Evolutionary conservation across 2,888 invertebrate species (phyloP), one percentile per base, ranked within the genome.

Genomic region (Ichneumoninae sp.): DNA sequence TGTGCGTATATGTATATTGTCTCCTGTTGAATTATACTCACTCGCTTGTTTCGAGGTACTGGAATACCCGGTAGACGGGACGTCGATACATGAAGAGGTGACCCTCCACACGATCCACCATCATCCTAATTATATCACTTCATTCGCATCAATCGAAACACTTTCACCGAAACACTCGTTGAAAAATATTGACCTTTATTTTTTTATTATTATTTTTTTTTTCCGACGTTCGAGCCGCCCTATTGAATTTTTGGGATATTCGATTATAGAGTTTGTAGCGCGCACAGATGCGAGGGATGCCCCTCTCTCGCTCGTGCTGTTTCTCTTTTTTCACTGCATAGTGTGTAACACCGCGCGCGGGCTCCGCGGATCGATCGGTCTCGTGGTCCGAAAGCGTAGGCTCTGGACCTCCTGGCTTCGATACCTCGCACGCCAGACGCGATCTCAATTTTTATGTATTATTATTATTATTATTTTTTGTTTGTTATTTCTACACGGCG

Each of bases 51-150:
- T 97, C 97, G 94, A 97, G 95, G 95, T 97, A 97, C 95, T 97
- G 97, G 95, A 97, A 97, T 93, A 96, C 96, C 95, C 96, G 95
- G 95, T 97, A 97, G 88, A 96, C 96, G 93, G 97, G 97, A 94
- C 96, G 96, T 93, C 96, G 96, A 95, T 96, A 97, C 95, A 97
- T 96, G 92, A 94, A 94, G 94, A 96, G 95, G 94, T 96, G 96
- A 92, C 96, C 96, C 94, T 97, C 97, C 92, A 96, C 96, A 92
- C 96, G 95, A 95, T 97, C 96, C 95, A 96, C 96, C 95, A 94
- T 95, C 95, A 95, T 95, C 92, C 93, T 94, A 92, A 92, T 82
- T 80, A 79, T 89, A 89, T 89, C 91, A 90, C 92, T 92, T 92
- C 92, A 93, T 92, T 91, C 92, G 91, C 81, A 86, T 71, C 73